phyloP scores from a whole-genome alignment of 2,113 vertebrate genomes.

The Seriola dumerili region DNA sequence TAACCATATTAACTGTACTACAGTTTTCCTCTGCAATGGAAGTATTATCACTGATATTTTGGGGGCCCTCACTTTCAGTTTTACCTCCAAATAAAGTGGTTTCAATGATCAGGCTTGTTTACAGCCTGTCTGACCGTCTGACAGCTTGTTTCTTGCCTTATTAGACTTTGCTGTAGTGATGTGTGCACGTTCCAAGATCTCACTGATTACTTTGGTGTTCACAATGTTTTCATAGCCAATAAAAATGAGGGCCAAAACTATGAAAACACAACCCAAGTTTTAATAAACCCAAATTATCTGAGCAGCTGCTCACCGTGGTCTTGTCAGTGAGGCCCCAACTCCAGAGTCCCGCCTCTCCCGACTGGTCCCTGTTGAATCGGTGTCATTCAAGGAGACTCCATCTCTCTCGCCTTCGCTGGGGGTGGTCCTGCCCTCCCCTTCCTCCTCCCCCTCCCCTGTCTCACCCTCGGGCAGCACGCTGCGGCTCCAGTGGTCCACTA shows the following conservation, averaged over 20 bases:
- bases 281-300: neutral
- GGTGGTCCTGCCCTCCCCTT: slow-evolving; percentile 89
- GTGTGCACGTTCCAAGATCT: neutral
- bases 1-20: neutral
- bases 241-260: neutral
- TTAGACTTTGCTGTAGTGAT: neutral
- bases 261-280: slow-evolving; percentile 14
- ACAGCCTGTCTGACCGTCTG: no score
- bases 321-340: slow-evolving; percentile 94
- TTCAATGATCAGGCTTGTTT: neutral
- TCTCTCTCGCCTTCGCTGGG: slow-evolving; percentile 93
- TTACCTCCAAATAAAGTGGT: neutral
- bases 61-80: no score
- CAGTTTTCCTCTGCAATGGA: neutral
- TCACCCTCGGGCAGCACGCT: slow-evolving; percentile 86
- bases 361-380: slow-evolving; percentile 88
- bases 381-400: slow-evolving; percentile 91
- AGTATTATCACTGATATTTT: neutral
- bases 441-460: slow-evolving; percentile 74
- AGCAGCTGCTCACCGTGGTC: slow-evolving; percentile 87
- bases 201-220: neutral
- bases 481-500: slow-evolving; percentile 94
- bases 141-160: neutral
- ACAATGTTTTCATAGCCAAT: neutral
- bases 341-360: slow-evolving; percentile 97